Conservation (phyloP, 2,888 invertebrate genomes). For the Clostera curtula region DNA sequence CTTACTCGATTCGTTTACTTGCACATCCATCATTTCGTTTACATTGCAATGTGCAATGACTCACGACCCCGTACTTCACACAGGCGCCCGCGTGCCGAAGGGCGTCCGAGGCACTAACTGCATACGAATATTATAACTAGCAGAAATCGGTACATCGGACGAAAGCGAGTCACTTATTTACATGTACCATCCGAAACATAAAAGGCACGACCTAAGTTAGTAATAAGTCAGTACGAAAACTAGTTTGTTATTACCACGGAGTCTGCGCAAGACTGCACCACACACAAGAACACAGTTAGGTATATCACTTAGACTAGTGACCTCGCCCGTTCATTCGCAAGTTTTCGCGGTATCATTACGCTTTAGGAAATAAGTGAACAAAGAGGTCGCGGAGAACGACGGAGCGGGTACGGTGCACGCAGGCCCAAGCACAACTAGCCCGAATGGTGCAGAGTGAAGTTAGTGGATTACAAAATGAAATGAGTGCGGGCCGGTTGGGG, state of each 20-base stretch:
- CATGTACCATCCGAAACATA: conserved; percentile 16
- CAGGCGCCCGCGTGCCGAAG: conserved; percentile 46
- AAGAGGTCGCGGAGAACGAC: conserved; percentile 31
- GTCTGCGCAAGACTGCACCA: conserved; percentile 43
- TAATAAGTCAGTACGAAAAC: conserved; percentile 26
- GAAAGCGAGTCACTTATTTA: conserved; percentile 19
- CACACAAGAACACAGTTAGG: conserved; percentile 17
- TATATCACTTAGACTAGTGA: conserved; percentile 27
- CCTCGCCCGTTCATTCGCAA: conserved; percentile 52
- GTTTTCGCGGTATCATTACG: conserved; percentile 30
- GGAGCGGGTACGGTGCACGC: conserved; percentile 39
- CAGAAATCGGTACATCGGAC: conserved; percentile 22
- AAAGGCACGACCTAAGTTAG: conserved; percentile 18
- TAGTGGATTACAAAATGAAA: conserved; percentile 47
- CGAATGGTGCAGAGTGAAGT: conserved; percentile 39
- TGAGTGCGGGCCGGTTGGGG: conserved; percentile 31
- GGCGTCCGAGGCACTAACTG: too few relatives aligned
- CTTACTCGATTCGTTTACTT: conserved; percentile 54
- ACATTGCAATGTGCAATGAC: conserved; percentile 57
- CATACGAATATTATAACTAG: too few relatives aligned
- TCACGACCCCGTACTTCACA: conserved; percentile 48
- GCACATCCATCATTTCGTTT: conserved; percentile 62
- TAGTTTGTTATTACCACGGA: conserved; percentile 43
- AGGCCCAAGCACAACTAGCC: conserved; percentile 51
- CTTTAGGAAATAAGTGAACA: conserved; percentile 36